Base-by-base conservation (phyloP, 2,888 invertebrate genomes). In the Drosophila putrida region DNA sequence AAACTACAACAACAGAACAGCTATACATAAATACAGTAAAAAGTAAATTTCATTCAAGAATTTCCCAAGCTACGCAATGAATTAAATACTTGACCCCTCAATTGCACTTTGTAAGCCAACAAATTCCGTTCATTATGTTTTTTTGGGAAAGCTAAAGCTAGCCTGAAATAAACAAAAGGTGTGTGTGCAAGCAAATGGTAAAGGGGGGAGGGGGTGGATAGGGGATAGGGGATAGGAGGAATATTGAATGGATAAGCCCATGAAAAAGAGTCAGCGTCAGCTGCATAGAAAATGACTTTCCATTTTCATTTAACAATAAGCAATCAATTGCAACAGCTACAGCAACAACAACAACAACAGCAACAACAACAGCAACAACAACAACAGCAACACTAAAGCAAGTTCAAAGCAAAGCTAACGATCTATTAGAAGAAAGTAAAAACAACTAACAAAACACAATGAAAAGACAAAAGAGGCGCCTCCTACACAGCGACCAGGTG, bases 341-440 rank as follows among this genome's bases (percentile, higher is more conserved):
- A 54, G 25, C 59, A 68, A 33, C 61, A 54, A 20, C 62, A 61
- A 31, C 75, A 59, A 33, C 43, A 58, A 33, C 63, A 20, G 27
- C 63, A 57, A 13, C 54, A 69, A 25, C 61, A 55, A 33, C 51
- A 36, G 3, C 50, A 59, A 8, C 57, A 47, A 6, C 27, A 11
- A 35, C 69, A 27, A 43, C 55, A 49, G 49, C 51, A 53, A 49
- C 49, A 35, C 20, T 33, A 33, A 35, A 20, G 47, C 88, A 85
- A 88, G 85, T 85, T 85, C 86, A 86, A 83, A 82, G 80, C 84
- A 82, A 84, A 82, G 81, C 85, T 83, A 83, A 83, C 83, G 88
- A 83, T 88, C 86, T 85, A 82, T 88, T 88, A 85, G 85, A 85
- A 88, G 88, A 85, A 83, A 88, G 83, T 88, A 88, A 86, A 83